Evolutionary conservation across 2,888 invertebrate genomes (phyloP).

Genomic region (Diarsia mendica): DNA sequence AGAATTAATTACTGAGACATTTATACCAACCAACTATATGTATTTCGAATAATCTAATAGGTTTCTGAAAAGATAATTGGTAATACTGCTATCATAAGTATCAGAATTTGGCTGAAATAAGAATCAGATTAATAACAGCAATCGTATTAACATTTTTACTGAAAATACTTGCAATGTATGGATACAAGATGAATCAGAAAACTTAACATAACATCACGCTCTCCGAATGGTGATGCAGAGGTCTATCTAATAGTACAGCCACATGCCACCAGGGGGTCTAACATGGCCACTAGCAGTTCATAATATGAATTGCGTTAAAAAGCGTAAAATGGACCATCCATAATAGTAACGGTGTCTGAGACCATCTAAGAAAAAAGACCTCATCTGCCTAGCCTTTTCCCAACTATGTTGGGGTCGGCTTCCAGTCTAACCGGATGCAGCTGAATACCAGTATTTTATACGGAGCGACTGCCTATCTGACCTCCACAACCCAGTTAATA

Average conservation of each 20-base stretch:
- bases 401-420: too few species aligned
- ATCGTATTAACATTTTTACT: background rate
- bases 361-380: too few species aligned
- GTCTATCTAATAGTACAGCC: background rate
- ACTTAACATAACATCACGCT: background rate
- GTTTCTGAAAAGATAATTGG: background rate
- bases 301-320: too few species aligned
- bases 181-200: background rate
- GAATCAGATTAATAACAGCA: background rate
- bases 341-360: too few species aligned
- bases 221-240: background rate
- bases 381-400: too few species aligned
- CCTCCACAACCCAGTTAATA: too few species aligned
- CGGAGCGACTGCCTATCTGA: too few species aligned
- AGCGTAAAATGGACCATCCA: too few species aligned
- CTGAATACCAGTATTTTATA: too few species aligned
- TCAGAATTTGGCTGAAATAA: background rate
- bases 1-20: conserved; percentile 28
- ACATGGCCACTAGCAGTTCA: too few species aligned
- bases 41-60: background rate
- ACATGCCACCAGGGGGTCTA: background rate
- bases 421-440: too few species aligned
- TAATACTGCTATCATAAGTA: background rate
- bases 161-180: background rate
- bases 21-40: background rate